Evolutionary conservation across 2,113 vertebrate species (phyloP), one percentile per base, ranked within the genome.

Genomic region (Onychostruthus taczanowskii): DNA sequence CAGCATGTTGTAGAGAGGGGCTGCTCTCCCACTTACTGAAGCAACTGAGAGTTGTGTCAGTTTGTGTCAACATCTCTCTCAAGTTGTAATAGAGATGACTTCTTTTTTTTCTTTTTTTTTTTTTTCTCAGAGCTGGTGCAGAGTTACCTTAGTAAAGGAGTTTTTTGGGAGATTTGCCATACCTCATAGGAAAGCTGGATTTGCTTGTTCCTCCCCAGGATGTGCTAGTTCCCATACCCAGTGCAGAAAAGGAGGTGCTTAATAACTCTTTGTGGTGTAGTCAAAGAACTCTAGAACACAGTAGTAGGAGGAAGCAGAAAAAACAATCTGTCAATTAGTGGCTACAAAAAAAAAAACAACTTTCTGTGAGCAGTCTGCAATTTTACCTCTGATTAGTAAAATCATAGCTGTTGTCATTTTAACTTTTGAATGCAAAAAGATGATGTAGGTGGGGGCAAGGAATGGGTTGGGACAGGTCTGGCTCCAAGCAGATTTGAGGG

Each of bases 351-450:
- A 39, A 47, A 46, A 39, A 43, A n/a, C n/a, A n/a, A n/a, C n/a
- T n/a, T 89, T 79, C 37, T 82, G 27, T 87, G 68, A 85, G 27
- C 59, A 72, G 43, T 52, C 50, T 92, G 43, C 89, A 75, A 5
- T 92, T 95, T 84, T 74, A 69, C 33, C 20, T 78, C 33, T 83
- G 72, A 93, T 88, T 53, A 86, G 43, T 59, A 77, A 94, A 80
- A 70, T 76, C 28, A 18, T 37, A 75, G n/a, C 44, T 39, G 20
- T 85, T 88, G 46, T 66, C 9, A 58, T 87, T 93, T 90, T 78
- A 79, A 74, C 41, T 73, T 84, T 28, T 55, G 50, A 91, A 91
- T 41, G 33, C 63, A 37, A 46, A 76, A 90, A 76, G 28, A 87
- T n/a, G 49, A n/a, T 17, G 26, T 35, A 27, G n/a, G 35, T 0